These are phyloP conservation scores for Nematostella vectensis DNA, from an alignment of 92 coral and sea anemone species.

Conservation along the genomic window DNA sequence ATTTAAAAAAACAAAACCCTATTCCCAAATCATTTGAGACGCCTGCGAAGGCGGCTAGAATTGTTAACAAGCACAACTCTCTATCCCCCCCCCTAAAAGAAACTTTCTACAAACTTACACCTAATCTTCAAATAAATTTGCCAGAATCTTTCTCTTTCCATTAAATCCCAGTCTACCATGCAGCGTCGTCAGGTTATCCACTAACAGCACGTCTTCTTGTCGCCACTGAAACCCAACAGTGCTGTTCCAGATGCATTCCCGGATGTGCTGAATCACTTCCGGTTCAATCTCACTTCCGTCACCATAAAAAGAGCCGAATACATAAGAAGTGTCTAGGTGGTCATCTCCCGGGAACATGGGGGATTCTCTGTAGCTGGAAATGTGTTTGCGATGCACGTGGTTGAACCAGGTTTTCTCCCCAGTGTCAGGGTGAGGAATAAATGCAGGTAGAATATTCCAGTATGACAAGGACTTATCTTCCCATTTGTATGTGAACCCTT, in stretches of 20 bases:
- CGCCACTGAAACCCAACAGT: conserved; percentile 71
- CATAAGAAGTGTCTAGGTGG: conserved; percentile 15
- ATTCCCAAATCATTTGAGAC: too few species aligned
- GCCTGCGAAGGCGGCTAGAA: too few species aligned
- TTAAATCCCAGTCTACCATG: conserved; percentile 66
- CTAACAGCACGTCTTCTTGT: conserved; percentile 43
- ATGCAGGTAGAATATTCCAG: conserved; percentile 21
- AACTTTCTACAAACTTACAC: too few species aligned
- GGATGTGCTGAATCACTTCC: conserved; percentile 59
- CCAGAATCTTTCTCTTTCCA: conserved; percentile 49
- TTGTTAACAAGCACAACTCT: too few species aligned
- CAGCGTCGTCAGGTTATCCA: conserved; percentile 45
- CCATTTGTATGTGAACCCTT: conserved; percentile 44
- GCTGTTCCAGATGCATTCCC: conserved; percentile 55
- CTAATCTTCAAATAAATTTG: conserved; percentile 20
- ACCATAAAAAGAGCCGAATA: conserved; percentile 50
- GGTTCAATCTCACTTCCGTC: conserved; percentile 64
- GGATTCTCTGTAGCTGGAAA: conserved; percentile 13
- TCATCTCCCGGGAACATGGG: conserved; percentile 22
- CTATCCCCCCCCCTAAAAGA: too few species aligned
- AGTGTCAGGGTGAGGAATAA: conserved; percentile 18
- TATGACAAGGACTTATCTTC: not conserved
- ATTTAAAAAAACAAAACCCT: too few species aligned
- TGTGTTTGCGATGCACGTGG: conserved; percentile 37
- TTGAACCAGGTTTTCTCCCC: conserved; percentile 47